Conservation (phyloP, 1,140 invertebrate genomes). For the Drosophila neocordata region DNA sequence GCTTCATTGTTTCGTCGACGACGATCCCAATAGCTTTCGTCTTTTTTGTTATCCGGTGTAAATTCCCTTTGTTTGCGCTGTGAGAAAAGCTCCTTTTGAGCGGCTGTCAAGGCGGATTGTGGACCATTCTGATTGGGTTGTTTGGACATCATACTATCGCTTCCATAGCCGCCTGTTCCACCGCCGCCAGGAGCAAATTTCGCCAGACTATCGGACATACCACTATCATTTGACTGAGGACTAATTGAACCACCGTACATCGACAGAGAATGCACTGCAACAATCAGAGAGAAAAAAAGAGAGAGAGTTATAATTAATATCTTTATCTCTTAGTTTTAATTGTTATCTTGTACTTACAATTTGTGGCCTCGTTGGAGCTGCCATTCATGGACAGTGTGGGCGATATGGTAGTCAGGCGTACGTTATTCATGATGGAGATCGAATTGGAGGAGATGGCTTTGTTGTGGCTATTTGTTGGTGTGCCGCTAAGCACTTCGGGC, state of each 20-base stretch:
- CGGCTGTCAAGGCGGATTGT: constrained; percentile 82
- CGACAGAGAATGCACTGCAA: constrained; percentile 71
- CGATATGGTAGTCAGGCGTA: constrained; percentile 70
- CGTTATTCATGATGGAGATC: constrained; percentile 65
- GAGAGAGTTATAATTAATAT: not conserved
- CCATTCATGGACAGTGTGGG: constrained; percentile 78
- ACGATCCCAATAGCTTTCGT: constrained; percentile 98
- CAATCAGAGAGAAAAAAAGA: not conserved
- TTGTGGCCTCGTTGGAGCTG: constrained; percentile 77
- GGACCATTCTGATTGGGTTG: constrained; percentile 82
- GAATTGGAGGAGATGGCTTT: constrained; percentile 53
- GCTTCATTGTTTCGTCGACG: constrained; percentile 97
- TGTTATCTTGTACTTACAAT: constrained; percentile 57
- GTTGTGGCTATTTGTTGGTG: constrained; percentile 64
- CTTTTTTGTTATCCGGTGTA: constrained; percentile 98
- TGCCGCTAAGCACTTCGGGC: constrained; percentile 65
- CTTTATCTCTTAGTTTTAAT: not conserved
- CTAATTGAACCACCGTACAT: constrained; percentile 79
- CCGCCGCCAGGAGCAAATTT: constrained; percentile 63
- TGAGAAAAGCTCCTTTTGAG: constrained; percentile 81
- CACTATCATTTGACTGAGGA: constrained; percentile 77
- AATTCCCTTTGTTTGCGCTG: constrained; percentile 97
- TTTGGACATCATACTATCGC: constrained; percentile 61
- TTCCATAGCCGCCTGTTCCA: constrained; percentile 51
- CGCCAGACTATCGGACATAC: constrained; percentile 60